Percentiles rank a stretch among this genome's conserved stretches.
phyloP scores from a whole-genome alignment of 2,113 vertebrate genomes.

The Illadopsis cleaveri region DNA sequence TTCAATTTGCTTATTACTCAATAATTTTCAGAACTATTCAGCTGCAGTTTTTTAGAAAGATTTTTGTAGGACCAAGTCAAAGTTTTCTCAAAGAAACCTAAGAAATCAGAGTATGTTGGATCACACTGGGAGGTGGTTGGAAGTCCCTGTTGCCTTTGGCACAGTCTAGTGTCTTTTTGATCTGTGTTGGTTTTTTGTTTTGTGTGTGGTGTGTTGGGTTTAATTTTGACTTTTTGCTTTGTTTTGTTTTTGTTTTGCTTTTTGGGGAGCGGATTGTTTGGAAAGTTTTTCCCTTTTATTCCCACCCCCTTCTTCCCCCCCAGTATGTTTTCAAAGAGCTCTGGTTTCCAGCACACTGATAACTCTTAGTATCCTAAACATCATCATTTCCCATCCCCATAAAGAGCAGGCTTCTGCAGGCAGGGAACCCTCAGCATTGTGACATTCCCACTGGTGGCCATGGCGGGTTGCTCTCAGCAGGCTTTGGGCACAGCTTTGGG shows the following conservation, averaged over 20 bases:
- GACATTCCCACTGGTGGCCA: not conserved
- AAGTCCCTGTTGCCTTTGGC: not conserved
- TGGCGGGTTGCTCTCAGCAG: fast-evolving
- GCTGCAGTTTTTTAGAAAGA: not conserved
- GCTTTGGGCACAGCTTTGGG: not conserved
- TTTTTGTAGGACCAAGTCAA: not conserved
- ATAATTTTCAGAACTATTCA: not conserved
- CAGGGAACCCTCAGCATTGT: not conserved
- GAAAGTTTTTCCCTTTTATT: not conserved
- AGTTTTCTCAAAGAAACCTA: not conserved
- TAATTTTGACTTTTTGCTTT: not conserved
- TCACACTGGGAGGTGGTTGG: not conserved
- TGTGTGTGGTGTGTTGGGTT: not conserved
- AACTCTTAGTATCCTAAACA: not conserved
- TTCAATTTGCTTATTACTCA: not conserved
- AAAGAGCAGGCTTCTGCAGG: not conserved
- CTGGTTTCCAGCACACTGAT: not conserved
- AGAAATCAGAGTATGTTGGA: not conserved
- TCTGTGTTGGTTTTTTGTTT: not conserved
- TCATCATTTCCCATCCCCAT: not conserved
- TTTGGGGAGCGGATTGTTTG: not conserved
- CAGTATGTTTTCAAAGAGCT: not conserved
- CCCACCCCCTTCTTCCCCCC: fast-evolving
- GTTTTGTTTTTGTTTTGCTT: not conserved
- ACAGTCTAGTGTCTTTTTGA: not conserved